A percentile compares a stretch with the other conserved stretches of the same genome.
These are phyloP conservation scores for Malthinus flaveolus DNA, from an alignment of 2,888 invertebrate genomes.

Conservation along the genomic window DNA sequence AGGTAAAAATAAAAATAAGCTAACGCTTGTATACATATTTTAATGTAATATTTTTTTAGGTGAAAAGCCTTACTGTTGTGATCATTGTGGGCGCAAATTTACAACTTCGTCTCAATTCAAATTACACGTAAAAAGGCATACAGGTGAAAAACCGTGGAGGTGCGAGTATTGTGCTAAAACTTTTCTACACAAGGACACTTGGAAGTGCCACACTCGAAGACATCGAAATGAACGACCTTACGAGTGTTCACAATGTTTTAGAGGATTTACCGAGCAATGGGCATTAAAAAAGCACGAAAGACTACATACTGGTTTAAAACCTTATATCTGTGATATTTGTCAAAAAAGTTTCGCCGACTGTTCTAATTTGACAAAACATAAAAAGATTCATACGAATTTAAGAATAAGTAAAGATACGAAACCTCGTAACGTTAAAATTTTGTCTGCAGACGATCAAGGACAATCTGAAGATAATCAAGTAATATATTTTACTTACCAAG, in stretches of 20 bases:
- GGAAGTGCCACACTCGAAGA: slow-evolving; percentile 67
- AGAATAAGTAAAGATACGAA: slow-evolving; percentile 15
- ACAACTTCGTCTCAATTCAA: slow-evolving; percentile 75
- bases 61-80: slow-evolving; percentile 76
- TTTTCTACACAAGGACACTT: slow-evolving; percentile 64
- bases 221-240: slow-evolving; percentile 68
- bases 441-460: slow-evolving; percentile 31
- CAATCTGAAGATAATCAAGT: slow-evolving; percentile 47
- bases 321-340: slow-evolving; percentile 72
- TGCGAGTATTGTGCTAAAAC: slow-evolving; percentile 63
- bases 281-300: slow-evolving; percentile 67
- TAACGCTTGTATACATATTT: too few relatives aligned
- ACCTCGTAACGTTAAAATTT: slow-evolving; percentile 22
- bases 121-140: slow-evolving; percentile 66
- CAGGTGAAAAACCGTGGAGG: slow-evolving; percentile 62
- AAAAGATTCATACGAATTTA: slow-evolving; percentile 49
- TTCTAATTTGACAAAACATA: slow-evolving; percentile 74
- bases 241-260: slow-evolving; percentile 61
- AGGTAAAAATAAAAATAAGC: too few relatives aligned
- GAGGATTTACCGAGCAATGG: slow-evolving; percentile 68
- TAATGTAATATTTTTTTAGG: slow-evolving; percentile 51
- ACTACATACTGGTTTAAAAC: slow-evolving; percentile 68
- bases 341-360: slow-evolving; percentile 75
- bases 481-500: slow-evolving; percentile 58
- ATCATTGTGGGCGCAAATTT: slow-evolving; percentile 67